These are phyloP conservation scores for Zaprionus ghesquierei DNA, from an alignment of 1,140 invertebrate genomes.

Conservation along the genomic window DNA sequence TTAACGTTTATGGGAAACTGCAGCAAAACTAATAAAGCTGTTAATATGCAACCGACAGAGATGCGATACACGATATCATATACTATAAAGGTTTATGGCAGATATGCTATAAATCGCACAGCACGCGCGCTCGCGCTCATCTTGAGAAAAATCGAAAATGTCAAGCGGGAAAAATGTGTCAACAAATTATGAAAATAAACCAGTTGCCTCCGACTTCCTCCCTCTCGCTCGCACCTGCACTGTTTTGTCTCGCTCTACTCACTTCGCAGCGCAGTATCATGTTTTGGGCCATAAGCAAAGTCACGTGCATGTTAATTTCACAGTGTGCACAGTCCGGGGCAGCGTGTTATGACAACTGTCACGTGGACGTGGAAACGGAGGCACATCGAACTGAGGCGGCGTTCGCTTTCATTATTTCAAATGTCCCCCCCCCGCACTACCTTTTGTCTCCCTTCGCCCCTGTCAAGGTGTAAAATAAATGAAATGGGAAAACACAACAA, in stretches of 20 bases:
- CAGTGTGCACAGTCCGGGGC: constrained; percentile 21
- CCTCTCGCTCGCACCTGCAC: background rate
- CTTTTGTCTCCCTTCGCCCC: background rate
- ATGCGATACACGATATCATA: background rate
- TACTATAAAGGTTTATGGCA: background rate
- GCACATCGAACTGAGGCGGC: constrained; percentile 18
- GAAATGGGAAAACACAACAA: constrained; percentile 48
- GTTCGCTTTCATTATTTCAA: constrained; percentile 25
- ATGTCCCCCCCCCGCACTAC: background rate
- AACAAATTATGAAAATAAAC: constrained; percentile 40
- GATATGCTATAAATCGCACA: background rate
- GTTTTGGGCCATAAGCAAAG: constrained; percentile 32
- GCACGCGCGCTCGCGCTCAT: constrained; percentile 17
- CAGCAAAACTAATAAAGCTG: background rate
- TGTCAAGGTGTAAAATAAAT: constrained; percentile 65
- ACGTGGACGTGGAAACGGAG: constrained; percentile 47
- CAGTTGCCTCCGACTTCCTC: background rate
- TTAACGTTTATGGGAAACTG: background rate
- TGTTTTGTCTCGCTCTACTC: background rate
- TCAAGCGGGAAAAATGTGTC: constrained; percentile 32
- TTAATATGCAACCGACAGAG: background rate
- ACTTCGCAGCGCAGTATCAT: background rate
- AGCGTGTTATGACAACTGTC: constrained; percentile 52
- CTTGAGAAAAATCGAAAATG: constrained; percentile 1
- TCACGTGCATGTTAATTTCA: constrained; percentile 41